Conservation (phyloP, 1,140 invertebrate species). For the Drosophila paulistorum region DNA sequence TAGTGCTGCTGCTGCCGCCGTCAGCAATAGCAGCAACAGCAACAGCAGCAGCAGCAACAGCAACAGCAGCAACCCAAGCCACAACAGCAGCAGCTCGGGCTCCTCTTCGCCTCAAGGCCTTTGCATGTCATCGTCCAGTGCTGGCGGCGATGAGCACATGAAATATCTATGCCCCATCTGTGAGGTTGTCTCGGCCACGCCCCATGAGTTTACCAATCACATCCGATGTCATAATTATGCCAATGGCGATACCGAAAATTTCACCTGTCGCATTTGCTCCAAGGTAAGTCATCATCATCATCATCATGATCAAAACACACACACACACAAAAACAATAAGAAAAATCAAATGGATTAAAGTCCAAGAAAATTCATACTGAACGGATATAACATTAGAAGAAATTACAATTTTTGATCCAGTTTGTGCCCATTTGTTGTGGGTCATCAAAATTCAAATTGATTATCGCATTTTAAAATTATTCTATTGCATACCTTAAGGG, state of each 20-base stretch:
- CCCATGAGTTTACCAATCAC: constrained; percentile 88
- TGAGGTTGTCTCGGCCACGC: constrained; percentile 85
- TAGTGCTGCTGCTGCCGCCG: background rate
- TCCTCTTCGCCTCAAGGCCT: constrained; percentile 67
- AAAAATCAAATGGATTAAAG: no score
- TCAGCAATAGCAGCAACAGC: constrained; percentile 18
- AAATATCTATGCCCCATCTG: constrained; percentile 87
- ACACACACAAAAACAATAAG: background rate
- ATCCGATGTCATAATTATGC: constrained; percentile 87
- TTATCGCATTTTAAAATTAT: no score
- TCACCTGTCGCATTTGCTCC: constrained; percentile 84
- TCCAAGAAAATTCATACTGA: no score
- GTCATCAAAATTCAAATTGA: no score
- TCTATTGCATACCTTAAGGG: no score
- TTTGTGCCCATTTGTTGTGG: no score
- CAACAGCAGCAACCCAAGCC: constrained; percentile 14
- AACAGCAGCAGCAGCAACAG: constrained; percentile 12
- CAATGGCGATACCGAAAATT: constrained; percentile 84
- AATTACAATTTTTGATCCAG: no score
- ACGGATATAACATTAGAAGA: no score
- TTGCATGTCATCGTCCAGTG: constrained; percentile 69
- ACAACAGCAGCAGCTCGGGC: constrained; percentile 52
- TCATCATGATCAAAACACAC: background rate
- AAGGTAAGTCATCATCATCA: constrained; percentile 78
- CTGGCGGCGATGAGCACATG: constrained; percentile 80